Conservation (phyloP, 2,888 invertebrate genomes). For the Pogonocherus hispidulus region DNA sequence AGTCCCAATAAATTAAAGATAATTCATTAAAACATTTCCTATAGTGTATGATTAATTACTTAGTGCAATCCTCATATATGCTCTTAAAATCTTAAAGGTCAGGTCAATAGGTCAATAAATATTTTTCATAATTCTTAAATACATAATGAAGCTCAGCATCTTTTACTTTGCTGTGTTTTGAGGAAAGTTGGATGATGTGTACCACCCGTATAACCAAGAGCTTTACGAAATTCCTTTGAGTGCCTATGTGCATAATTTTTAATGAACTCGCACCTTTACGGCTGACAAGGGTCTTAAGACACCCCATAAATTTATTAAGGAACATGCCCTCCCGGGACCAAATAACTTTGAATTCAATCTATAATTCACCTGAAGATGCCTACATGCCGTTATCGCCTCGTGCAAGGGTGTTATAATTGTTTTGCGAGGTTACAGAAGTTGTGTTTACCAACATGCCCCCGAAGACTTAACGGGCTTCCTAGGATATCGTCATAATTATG, state of each 20-base stretch:
- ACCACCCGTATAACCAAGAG: too few species aligned
- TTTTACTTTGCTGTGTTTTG: too few species aligned
- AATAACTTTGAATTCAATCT: constrained; percentile 28
- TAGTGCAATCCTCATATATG: too few species aligned
- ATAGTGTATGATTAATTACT: too few species aligned
- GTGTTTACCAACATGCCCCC: constrained; percentile 13
- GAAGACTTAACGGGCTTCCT: constrained; percentile 23
- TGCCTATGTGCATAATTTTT: background rate
- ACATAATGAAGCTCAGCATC: too few species aligned
- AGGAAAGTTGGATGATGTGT: too few species aligned
- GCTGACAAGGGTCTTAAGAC: constrained; percentile 6
- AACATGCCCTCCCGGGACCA: constrained; percentile 4
- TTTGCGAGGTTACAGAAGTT: background rate
- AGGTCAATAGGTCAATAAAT: too few species aligned
- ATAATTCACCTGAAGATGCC: constrained; percentile 15
- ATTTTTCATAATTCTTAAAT: too few species aligned
- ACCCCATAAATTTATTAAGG: constrained; percentile 15
- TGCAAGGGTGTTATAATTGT: constrained; percentile 28
- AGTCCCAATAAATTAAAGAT: too few species aligned
- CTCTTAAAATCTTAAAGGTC: too few species aligned
- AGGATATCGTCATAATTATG: constrained; percentile 4
- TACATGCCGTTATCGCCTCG: constrained; percentile 22
- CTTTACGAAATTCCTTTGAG: background rate
- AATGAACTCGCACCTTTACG: background rate
- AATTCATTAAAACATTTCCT: too few species aligned